Conservation (phyloP, 2,113 vertebrate species). For the Drymodes brunneopygia region DNA sequence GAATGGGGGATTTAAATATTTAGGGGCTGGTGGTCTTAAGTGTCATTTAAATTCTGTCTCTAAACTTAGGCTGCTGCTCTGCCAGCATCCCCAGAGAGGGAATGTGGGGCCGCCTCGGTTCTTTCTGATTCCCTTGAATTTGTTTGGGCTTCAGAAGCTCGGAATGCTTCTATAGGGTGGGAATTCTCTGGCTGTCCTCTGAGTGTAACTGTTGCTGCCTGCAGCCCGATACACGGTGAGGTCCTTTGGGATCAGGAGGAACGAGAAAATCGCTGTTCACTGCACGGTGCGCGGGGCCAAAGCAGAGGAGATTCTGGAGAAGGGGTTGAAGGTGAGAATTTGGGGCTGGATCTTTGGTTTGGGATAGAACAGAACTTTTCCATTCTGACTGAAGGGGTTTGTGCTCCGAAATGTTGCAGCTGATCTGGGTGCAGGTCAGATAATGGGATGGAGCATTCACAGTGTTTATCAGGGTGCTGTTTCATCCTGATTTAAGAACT, state of each 20-base stretch:
- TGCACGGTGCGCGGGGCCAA: conserved; percentile 97
- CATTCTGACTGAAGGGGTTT: fast-evolving
- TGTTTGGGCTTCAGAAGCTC: fast-evolving
- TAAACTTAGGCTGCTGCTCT: fast-evolving
- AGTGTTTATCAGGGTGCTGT: fast-evolving
- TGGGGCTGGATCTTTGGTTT: not conserved
- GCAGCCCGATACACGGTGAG: conserved; percentile 94
- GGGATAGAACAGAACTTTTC: not conserved
- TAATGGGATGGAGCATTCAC: fast-evolving
- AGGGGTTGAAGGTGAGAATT: conserved; percentile 84
- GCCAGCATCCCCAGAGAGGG: fast-evolving
- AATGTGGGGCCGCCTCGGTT: fast-evolving
- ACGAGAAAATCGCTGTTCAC: conserved; percentile 98
- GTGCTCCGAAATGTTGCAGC: fast-evolving
- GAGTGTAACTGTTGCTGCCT: not conserved
- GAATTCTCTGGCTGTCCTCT: fast-evolving
- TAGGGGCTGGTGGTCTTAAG: fast-evolving
- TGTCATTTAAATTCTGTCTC: not conserved
- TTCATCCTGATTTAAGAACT: not conserved
- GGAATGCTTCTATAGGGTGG: fast-evolving
- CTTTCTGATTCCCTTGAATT: fast-evolving
- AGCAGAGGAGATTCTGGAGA: conserved; percentile 97
- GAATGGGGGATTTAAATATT: fast-evolving
- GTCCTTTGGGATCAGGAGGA: conserved; percentile 96
- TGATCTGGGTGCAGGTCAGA: fast-evolving